Percentiles rank a stretch among this genome's conserved stretches.
phyloP scores from a whole-genome alignment of 2,797 vertebrate species.

The Gouania willdenowi region DNA sequence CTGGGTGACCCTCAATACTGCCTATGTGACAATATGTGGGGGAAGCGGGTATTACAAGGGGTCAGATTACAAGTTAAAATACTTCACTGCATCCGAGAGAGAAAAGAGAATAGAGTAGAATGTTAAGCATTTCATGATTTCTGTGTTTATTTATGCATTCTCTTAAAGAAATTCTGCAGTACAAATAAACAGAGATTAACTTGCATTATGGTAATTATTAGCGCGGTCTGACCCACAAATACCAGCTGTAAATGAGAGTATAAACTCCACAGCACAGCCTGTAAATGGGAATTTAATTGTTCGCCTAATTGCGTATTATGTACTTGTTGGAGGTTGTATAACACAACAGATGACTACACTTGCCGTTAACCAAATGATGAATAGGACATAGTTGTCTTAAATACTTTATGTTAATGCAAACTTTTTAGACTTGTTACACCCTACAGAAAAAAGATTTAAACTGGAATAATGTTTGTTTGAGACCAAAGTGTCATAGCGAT shows the following conservation, averaged over 20 bases:
- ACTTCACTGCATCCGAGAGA: too few relatives aligned
- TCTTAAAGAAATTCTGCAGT: constrained; percentile 1
- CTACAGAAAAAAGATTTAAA: too few relatives aligned
- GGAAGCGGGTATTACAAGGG: too few relatives aligned
- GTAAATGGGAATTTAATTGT: constrained; percentile 54
- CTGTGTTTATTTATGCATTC: constrained; percentile 33
- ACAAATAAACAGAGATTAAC: constrained; percentile 3
- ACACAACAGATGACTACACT: constrained; percentile 42
- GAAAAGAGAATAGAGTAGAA: too few relatives aligned
- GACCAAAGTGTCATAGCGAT: too few relatives aligned
- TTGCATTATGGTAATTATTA: constrained; percentile 1
- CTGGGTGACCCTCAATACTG: too few relatives aligned
- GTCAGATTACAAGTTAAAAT: too few relatives aligned
- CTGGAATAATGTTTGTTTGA: too few relatives aligned
- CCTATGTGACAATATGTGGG: too few relatives aligned
- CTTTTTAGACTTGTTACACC: too few relatives aligned
- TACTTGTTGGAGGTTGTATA: constrained; percentile 8
- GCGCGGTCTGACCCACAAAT: constrained; percentile 9
- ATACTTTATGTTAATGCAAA: constrained; percentile 9
- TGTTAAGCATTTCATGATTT: constrained; percentile 27
- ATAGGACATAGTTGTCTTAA: constrained; percentile 13
- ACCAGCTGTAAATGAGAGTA: constrained; percentile 24
- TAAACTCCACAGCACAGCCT: too few relatives aligned
- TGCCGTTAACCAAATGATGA: constrained; percentile 17
- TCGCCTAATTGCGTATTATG: constrained; percentile 54